Base-by-base conservation (phyloP, 2,888 invertebrate genomes). In the Liodrosophila aerea region DNA sequence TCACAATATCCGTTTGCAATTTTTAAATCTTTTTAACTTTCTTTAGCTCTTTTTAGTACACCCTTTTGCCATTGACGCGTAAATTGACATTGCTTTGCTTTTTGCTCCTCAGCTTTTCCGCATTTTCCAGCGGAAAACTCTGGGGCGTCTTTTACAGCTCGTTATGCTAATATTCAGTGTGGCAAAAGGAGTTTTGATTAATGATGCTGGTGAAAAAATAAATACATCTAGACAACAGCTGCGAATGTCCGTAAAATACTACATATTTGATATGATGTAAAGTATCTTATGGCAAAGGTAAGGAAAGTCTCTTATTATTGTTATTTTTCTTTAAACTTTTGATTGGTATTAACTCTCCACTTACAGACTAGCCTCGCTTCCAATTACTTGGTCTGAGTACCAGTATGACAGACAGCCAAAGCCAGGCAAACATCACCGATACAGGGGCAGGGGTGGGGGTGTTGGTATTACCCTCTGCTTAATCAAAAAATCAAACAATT, bases 401-500 rank as follows among this genome's bases (percentile, higher is more conserved):
- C n/a, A n/a, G n/a, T n/a, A n/a, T n/a, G n/a, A n/a, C n/a, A n/a
- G n/a, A n/a, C n/a, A n/a, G n/a, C n/a, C n/a, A n/a, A n/a, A n/a
- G n/a, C n/a, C n/a, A n/a, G n/a, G n/a, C n/a, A n/a, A n/a, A n/a
- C n/a, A n/a, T n/a, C n/a, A n/a, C n/a, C n/a, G n/a, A n/a, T n/a
- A n/a, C n/a, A n/a, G n/a, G n/a, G n/a, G n/a, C n/a, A n/a, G n/a
- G n/a, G n/a, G n/a, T 27, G 41, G 36, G 22, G 63, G 39, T 30
- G 13, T 39, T 11, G 47, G 41, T 43, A 22, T 5, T 22, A 5
- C 22, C 5, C 22, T 2, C 5, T 39, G 59, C 85, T 66, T 86
- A 85, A 85, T 81, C 74, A 81, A 77, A 86, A 86, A 87, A 76
- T 86, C 87, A 86, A 88, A 87, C 87, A 88, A 86, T 87, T 87